Percentiles rank a stretch among this genome's conserved stretches.
Conservation (phyloP, 2,888 invertebrate species). For the Subacronicta megacephala region DNA sequence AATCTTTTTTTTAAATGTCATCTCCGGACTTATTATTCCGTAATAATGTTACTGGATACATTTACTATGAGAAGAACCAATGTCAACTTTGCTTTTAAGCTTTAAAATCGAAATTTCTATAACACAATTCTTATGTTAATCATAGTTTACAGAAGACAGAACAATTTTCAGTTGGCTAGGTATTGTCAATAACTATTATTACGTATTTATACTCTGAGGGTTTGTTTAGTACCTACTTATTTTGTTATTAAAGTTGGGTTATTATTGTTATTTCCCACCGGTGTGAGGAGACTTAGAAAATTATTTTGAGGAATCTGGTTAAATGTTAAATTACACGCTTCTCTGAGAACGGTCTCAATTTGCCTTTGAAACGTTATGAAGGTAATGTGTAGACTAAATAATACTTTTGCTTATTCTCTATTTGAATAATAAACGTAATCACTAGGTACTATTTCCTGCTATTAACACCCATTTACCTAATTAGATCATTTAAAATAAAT, state of each 20-base stretch:
- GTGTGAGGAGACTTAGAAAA: constrained; percentile 19
- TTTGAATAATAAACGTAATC: too few relatives aligned
- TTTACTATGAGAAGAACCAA: background rate
- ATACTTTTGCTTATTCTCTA: too few relatives aligned
- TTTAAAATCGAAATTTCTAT: constrained; percentile 20
- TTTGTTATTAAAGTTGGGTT: background rate
- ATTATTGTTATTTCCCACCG: constrained; percentile 8
- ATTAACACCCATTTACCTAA: constrained; percentile 25
- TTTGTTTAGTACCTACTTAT: constrained; percentile 22
- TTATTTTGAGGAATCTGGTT: constrained; percentile 8
- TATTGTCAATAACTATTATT: constrained; percentile 26
- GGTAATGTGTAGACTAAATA: too few relatives aligned
- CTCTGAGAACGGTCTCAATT: background rate
- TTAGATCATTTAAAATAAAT: constrained; percentile 46
- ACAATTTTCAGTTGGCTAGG: constrained; percentile 27
- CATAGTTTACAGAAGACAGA: constrained; percentile 1
- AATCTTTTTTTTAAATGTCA: constrained; percentile 4
- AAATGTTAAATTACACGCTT: constrained; percentile 16
- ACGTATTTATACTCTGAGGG: constrained; percentile 25
- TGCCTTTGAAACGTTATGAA: too few relatives aligned
- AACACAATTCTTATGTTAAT: background rate
- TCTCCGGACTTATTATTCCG: constrained; percentile 17
- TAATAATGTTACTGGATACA: constrained; percentile 11
- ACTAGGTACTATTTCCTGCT: background rate
- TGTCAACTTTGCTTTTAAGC: background rate